A percentile compares a stretch with the other conserved stretches of the same genome.
Conservation (phyloP, 2,797 vertebrate species). For the Arrhamphus sclerolepis region DNA sequence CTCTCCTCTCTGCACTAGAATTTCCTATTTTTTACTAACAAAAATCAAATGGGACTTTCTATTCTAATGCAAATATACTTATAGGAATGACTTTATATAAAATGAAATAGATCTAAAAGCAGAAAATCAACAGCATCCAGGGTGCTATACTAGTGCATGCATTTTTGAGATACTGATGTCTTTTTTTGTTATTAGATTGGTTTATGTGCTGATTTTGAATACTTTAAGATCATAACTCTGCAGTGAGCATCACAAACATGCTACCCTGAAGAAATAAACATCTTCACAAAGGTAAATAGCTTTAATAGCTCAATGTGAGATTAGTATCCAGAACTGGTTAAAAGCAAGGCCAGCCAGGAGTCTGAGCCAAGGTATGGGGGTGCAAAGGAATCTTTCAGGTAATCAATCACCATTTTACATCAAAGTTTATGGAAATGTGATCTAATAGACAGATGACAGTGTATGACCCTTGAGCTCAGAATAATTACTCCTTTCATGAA, state of each 20-base stretch:
- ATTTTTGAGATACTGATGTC: too few species aligned
- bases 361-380: constrained; percentile 22
- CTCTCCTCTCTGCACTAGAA: background rate
- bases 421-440: constrained; percentile 13
- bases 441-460: constrained; percentile 3
- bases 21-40: background rate
- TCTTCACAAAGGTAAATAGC: background rate
- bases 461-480: background rate
- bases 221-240: constrained; percentile 2
- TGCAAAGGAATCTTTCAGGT: constrained; percentile 50
- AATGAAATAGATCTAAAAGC: too few species aligned
- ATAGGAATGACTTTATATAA: too few species aligned
- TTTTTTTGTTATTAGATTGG: too few species aligned
- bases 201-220: constrained; percentile 5
- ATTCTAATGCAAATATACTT: too few species aligned
- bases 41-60: too few species aligned
- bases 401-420: constrained; percentile 23
- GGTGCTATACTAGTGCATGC: too few species aligned
- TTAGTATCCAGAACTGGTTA: constrained; percentile 28
- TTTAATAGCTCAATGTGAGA: constrained; percentile 26
- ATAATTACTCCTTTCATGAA: background rate
- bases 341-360: constrained; percentile 15
- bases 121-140: too few species aligned
- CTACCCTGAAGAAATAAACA: constrained; percentile 13
- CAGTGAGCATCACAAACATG: background rate